These are phyloP conservation scores for Darevskia nairensis DNA, from an alignment of 2,797 vertebrate species.

Conservation along the genomic window DNA sequence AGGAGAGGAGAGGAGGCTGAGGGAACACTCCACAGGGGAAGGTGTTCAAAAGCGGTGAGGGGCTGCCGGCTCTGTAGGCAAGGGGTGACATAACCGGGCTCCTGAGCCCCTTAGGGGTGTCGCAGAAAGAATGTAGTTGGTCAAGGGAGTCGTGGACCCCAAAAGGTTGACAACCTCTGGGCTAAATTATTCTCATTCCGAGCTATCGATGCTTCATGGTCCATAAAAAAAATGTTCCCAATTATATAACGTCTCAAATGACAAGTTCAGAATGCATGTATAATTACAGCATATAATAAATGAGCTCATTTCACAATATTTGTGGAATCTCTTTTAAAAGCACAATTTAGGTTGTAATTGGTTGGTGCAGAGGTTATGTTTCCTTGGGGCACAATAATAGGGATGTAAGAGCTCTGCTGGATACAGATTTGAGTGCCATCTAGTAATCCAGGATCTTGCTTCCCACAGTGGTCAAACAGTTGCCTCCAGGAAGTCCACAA, in stretches of 20 bases:
- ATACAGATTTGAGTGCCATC: neutral
- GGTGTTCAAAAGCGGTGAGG: too few species aligned
- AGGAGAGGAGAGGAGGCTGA: too few species aligned
- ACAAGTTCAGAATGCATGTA: neutral
- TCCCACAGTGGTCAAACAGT: neutral
- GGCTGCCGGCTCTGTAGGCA: too few species aligned
- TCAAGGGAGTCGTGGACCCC: too few species aligned
- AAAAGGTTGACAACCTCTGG: too few species aligned
- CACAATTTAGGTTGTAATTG: neutral
- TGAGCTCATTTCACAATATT: neutral
- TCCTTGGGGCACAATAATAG: neutral
- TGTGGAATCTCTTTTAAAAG: neutral
- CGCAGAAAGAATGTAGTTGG: too few species aligned
- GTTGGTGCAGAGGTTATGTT: neutral
- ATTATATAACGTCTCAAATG: neutral
- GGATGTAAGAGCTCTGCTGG: neutral
- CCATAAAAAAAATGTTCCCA: neutral
- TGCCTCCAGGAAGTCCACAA: neutral
- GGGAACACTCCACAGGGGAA: too few species aligned
- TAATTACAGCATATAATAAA: neutral
- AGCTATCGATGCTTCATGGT: neutral
- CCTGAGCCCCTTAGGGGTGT: too few species aligned
- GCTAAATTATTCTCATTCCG: neutral
- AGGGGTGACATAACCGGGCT: too few species aligned
- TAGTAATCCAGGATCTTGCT: neutral